A percentile compares a stretch with the other conserved stretches of the same genome.
phyloP scores from a whole-genome alignment of 2,888 invertebrate species.

The Erebia ligea region DNA sequence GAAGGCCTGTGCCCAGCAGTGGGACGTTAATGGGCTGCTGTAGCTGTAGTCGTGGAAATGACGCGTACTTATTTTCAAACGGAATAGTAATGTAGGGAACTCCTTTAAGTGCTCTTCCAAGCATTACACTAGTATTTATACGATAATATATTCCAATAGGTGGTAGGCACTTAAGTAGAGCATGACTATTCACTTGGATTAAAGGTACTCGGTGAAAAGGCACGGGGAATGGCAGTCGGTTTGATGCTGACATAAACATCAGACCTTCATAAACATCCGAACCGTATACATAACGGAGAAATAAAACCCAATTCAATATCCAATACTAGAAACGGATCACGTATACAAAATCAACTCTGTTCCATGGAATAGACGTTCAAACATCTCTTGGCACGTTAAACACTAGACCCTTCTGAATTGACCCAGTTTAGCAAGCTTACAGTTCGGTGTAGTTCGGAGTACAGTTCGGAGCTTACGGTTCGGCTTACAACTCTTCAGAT shows the following conservation, averaged over 20 bases:
- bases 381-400: slow-evolving; percentile 28
- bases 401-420: slow-evolving; percentile 56
- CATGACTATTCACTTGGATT: slow-evolving; percentile 12
- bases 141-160: background rate
- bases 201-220: slow-evolving; percentile 8
- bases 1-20: too few species aligned
- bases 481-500: too few species aligned
- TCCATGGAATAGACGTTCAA: slow-evolving; percentile 38
- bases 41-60: too few species aligned
- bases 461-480: too few species aligned
- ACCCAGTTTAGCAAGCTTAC: background rate
- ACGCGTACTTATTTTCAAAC: too few species aligned
- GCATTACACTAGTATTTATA: background rate
- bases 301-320: slow-evolving; percentile 24
- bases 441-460: background rate
- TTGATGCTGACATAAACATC: slow-evolving; percentile 23
- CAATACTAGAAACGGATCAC: slow-evolving; percentile 23
- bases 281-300: slow-evolving; percentile 14
- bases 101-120: background rate
- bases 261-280: slow-evolving; percentile 20
- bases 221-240: slow-evolving; percentile 7
- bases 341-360: slow-evolving; percentile 31
- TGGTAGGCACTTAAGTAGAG: background rate
- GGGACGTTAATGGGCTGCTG: too few species aligned
- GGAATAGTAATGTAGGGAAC: background rate